These are phyloP conservation scores for Chlamydotis undulata DNA, from an alignment of 2,113 vertebrate genomes.

Conservation along the genomic window DNA sequence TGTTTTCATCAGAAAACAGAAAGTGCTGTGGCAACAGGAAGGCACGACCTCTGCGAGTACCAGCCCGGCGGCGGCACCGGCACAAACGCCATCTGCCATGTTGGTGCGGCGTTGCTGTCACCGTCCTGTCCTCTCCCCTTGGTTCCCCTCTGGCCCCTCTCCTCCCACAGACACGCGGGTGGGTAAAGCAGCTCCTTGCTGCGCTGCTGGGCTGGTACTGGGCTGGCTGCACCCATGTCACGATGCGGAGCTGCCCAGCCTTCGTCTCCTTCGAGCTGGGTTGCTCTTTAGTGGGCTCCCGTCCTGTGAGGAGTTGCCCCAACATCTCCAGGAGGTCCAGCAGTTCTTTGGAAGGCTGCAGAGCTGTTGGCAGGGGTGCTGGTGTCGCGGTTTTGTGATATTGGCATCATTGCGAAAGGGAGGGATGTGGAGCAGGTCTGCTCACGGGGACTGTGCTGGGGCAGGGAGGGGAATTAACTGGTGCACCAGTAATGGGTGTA, in stretches of 20 bases:
- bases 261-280: background rate
- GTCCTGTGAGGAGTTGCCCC: background rate
- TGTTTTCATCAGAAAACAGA: conserved; percentile 37
- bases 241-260: accelerated
- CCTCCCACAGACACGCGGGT: accelerated
- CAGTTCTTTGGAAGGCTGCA: background rate
- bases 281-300: background rate
- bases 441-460: background rate
- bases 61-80: accelerated
- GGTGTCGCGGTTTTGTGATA: accelerated
- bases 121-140: background rate
- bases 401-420: background rate
- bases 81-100: accelerated
- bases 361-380: background rate
- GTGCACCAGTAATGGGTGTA: background rate
- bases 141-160: background rate
- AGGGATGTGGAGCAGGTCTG: background rate
- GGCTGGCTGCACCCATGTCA: accelerated
- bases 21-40: conserved; percentile 7
- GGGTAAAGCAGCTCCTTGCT: background rate
- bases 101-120: accelerated
- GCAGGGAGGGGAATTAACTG: background rate
- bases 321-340: background rate
- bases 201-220: background rate
- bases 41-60: background rate